Evolutionary conservation across 1,140 invertebrate species (phyloP), one percentile per base, ranked within the genome.

Genomic region (Microplitis demolitor): DNA sequence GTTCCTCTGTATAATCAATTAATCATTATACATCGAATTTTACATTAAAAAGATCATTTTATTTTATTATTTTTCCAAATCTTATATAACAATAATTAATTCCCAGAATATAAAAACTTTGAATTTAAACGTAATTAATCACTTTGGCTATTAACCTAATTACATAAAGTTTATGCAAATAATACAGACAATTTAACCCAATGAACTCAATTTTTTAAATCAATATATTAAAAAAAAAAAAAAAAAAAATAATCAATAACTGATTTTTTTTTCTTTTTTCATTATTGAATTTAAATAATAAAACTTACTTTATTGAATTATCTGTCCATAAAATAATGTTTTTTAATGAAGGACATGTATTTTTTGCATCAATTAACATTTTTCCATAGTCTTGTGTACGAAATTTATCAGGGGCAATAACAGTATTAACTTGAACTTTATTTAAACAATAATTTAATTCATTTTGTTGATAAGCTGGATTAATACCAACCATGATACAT

Each of bases 391-490:
- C 87, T 74, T 93, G 91, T 0, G 83, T 89, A 78, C 91, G 93
- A 72, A 92, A 92, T 4, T 78, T 84, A 24, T 92, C 90, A 0
- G 91, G 89, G 1, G 91, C 88, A 4, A 98, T 80, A 0, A 97
- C 80, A 0, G 91, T 91, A 79, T 93, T 95, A 0, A 93, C 85
- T 9, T 88, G 87, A 11, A 95, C 93, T 86, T 96, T 95, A 6
- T 93, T 91, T 3, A 98, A 80, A 60, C 92, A 93, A 80, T 93
- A 97, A 66, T 91, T 89, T 0, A 98, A 71, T 82, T 99, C 97
- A 11, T 87, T 78, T 8, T 89, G 87, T 80, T 93, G 91, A 79
- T 95, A 98, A 0, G 90, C 88, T 0, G 96, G 96, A 85, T 99
- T 98, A 5, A 98, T 90, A 60, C 92, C 91, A 5, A 95, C 97